These are phyloP conservation scores for Gadus chalcogrammus DNA, from an alignment of 2,113 vertebrate species.

Conservation along the genomic window DNA sequence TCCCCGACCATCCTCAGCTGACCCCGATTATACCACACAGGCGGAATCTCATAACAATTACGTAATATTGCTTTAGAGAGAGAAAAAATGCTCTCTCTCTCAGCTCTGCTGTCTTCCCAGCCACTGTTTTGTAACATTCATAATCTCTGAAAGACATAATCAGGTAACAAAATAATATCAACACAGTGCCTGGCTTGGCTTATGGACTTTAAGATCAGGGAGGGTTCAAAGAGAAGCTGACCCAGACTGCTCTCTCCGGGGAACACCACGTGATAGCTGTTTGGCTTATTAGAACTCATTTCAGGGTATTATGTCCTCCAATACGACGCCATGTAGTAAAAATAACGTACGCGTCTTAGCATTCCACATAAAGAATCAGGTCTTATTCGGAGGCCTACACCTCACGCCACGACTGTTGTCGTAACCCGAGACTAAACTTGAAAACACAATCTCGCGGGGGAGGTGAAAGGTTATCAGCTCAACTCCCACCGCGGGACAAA, in stretches of 20 bases:
- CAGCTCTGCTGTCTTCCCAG: conserved; percentile 7
- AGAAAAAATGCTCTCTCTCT: conserved; percentile 1
- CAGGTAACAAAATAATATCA: neutral
- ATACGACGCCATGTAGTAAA: no score
- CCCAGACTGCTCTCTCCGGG: no score
- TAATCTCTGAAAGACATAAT: neutral
- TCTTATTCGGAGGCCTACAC: neutral
- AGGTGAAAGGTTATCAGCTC: neutral
- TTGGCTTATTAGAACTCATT: no score
- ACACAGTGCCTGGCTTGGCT: no score
- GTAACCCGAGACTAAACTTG: no score
- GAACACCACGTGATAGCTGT: no score
- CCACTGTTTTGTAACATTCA: neutral
- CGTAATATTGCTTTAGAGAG: conserved; percentile 41
- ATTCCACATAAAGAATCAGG: no score
- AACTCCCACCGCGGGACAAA: neutral
- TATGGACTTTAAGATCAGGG: no score
- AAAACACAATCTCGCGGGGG: no score
- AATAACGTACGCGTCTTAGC: no score
- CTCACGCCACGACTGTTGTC: neutral
- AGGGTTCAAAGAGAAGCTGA: no score
- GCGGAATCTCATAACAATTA: conserved; percentile 53
- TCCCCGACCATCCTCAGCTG: conserved; percentile 36
- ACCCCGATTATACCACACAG: conserved; percentile 16
- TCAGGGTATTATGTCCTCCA: no score